phyloP scores from a whole-genome alignment of 2,113 vertebrate genomes.

The Strigops habroptila region DNA sequence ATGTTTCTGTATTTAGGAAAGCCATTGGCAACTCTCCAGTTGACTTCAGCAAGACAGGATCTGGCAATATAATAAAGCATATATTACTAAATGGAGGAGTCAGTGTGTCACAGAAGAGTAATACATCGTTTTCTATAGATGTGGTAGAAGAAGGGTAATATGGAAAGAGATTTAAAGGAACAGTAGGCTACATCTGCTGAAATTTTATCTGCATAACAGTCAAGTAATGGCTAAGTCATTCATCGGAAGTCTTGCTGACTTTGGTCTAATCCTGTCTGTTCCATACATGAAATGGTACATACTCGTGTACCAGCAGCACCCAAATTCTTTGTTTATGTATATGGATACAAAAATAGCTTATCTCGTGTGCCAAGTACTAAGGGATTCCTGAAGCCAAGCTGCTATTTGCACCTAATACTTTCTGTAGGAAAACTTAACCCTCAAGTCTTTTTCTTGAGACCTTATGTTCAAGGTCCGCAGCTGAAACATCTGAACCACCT shows the following conservation, averaged over 20 bases:
- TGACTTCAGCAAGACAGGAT: conserved; percentile 48
- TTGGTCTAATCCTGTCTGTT: background rate
- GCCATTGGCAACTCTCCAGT: conserved; percentile 50
- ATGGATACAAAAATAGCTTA: background rate
- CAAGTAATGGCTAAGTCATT: background rate
- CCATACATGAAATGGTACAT: background rate
- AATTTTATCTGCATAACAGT: background rate
- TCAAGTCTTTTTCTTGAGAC: background rate
- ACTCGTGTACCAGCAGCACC: background rate
- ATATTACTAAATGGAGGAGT: conserved; percentile 49
- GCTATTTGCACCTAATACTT: background rate
- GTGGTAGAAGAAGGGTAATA: background rate
- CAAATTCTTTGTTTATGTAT: background rate
- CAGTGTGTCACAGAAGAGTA: conserved; percentile 33
- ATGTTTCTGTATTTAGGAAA: conserved; percentile 37
- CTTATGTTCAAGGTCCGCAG: background rate
- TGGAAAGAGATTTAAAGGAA: conserved; percentile 31
- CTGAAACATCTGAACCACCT: background rate
- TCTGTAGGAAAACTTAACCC: background rate
- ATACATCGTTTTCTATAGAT: conserved; percentile 13
- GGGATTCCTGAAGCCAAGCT: background rate
- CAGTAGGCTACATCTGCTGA: conserved; percentile 1
- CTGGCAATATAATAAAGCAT: conserved; percentile 50
- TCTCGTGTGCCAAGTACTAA: background rate
- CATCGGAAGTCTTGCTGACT: background rate